Percentiles rank a stretch among this genome's conserved stretches.
These are phyloP conservation scores for Liopterus haemorrhoidalis DNA, from an alignment of 2,888 invertebrate species.

Conservation along the genomic window DNA sequence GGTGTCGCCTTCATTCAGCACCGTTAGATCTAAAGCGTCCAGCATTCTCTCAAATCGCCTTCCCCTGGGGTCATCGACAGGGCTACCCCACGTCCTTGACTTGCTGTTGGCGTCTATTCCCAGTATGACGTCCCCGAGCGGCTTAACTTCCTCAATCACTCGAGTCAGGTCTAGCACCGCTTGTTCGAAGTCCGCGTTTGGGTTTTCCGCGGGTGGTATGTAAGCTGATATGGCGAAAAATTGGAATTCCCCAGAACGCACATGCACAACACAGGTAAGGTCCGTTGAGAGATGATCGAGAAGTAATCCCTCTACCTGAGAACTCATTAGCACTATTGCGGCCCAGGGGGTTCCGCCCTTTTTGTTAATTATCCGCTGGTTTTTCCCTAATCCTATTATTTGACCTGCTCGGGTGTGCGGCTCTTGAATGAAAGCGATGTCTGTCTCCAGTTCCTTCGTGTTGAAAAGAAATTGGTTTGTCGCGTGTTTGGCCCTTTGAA, in stretches of 20 bases:
- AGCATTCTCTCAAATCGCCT: background rate
- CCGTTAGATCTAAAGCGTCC: background rate
- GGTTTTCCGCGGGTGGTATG: constrained; percentile 6
- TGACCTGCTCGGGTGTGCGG: constrained; percentile 4
- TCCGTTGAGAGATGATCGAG: background rate
- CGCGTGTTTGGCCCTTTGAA: constrained; percentile 1
- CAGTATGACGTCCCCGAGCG: constrained; percentile 3
- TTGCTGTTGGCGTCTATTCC: constrained; percentile 13
- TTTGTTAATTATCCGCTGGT: background rate
- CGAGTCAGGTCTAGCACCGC: background rate
- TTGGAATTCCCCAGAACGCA: background rate
- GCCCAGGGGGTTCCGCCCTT: constrained; percentile 1
- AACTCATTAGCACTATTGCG: background rate
- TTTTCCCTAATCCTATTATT: constrained; percentile 3
- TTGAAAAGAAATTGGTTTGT: constrained; percentile 3
- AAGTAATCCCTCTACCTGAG: background rate
- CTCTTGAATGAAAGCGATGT: constrained; percentile 7
- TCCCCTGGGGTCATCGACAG: constrained; percentile 4
- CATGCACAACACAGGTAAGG: background rate
- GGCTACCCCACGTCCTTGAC: constrained; percentile 12
- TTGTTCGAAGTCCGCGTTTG: background rate
- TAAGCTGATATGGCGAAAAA: constrained; percentile 5
- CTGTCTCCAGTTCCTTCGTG: background rate
- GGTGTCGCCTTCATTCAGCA: constrained; percentile 3
- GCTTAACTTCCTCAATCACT: background rate